Conservation (phyloP, 1,140 invertebrate genomes). For the Ips typographus region DNA sequence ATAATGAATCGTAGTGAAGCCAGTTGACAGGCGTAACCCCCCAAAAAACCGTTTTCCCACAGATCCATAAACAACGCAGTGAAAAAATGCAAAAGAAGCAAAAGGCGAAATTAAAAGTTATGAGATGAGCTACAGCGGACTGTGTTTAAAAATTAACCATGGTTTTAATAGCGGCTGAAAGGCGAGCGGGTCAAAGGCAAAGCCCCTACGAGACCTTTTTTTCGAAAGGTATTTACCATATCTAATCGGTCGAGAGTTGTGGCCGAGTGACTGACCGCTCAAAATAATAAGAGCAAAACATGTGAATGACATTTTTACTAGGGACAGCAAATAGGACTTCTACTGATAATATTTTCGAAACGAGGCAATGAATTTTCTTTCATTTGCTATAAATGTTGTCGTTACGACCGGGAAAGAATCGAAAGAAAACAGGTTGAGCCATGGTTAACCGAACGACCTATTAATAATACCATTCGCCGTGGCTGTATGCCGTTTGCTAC, state of each 20-base stretch:
- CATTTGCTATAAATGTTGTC: too few species aligned
- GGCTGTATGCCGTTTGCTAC: too few species aligned
- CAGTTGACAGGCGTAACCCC: too few species aligned
- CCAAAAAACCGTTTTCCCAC: slow-evolving; percentile 17
- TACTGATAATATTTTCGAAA: too few species aligned
- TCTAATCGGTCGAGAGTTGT: slow-evolving; percentile 26
- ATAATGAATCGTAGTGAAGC: not conserved
- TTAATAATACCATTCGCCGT: too few species aligned
- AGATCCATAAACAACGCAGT: slow-evolving; percentile 16
- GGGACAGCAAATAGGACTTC: not conserved
- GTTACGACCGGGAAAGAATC: too few species aligned
- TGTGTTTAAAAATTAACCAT: slow-evolving; percentile 35
- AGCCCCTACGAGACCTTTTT: slow-evolving; percentile 31
- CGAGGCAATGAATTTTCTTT: too few species aligned
- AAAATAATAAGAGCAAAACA: slow-evolving; percentile 22
- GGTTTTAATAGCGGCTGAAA: slow-evolving; percentile 27
- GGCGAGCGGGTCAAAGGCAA: slow-evolving; percentile 30
- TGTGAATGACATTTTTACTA: slow-evolving; percentile 26
- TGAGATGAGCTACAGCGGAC: slow-evolving; percentile 26
- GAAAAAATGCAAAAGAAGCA: not conserved
- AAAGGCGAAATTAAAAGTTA: slow-evolving; percentile 24
- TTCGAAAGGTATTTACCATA: slow-evolving; percentile 32
- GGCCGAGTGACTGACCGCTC: slow-evolving; percentile 31
- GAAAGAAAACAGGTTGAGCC: too few species aligned
- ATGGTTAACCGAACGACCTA: too few species aligned